phyloP scores from a whole-genome alignment of 1,140 invertebrate genomes.

The Scylla paramamosain region DNA sequence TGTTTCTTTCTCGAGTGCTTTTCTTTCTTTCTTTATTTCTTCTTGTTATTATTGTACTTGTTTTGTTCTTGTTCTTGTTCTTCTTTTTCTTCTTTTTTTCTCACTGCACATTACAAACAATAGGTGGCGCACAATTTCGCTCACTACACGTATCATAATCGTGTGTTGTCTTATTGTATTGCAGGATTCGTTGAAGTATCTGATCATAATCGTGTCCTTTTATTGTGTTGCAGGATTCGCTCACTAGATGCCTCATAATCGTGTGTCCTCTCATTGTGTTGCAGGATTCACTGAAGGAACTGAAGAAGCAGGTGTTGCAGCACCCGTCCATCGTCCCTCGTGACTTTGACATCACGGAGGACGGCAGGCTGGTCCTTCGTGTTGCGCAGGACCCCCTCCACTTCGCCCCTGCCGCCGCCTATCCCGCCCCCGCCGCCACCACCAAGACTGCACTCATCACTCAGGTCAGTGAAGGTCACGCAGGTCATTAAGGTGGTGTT shows the following conservation, averaged over 20 bases:
- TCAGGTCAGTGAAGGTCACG: background rate
- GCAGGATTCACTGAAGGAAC: constrained; percentile 78
- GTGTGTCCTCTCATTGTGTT: background rate
- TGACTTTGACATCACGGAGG: constrained; percentile 92
- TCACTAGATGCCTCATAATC: no score
- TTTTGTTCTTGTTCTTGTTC: background rate
- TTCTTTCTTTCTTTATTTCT: background rate
- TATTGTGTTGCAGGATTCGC: no score
- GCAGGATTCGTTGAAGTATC: no score
- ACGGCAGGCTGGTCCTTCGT: constrained; percentile 84
- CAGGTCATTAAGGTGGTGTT: no score
- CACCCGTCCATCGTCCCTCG: constrained; percentile 95
- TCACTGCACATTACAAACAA: no score
- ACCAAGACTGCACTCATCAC: background rate
- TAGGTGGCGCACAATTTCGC: no score
- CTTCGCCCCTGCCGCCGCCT: background rate
- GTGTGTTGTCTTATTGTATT: no score
- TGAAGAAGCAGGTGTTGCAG: constrained; percentile 79
- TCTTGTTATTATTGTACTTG: background rate
- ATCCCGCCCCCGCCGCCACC: background rate
- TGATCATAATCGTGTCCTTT: no score
- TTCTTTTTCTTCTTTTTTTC: background rate
- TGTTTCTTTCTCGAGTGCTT: background rate
- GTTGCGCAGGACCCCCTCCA: constrained; percentile 75
- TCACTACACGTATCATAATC: no score